Evolutionary conservation across 2,888 invertebrate species (phyloP), one percentile per base, ranked within the genome.

Genomic region (Cyrtodaria siliqua): DNA sequence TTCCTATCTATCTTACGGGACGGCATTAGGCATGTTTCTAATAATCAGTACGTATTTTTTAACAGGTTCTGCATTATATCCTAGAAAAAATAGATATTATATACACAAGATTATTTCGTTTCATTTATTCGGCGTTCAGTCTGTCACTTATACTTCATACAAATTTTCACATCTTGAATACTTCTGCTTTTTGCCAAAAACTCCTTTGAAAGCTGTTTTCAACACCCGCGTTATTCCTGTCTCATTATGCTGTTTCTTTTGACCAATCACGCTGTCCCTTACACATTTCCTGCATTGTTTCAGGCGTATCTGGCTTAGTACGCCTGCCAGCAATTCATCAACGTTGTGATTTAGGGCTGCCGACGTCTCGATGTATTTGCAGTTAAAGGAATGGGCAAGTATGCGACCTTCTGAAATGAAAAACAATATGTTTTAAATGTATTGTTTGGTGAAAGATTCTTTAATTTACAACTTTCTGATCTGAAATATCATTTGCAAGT

Each of bases 321-420:
- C 96, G 1, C 98, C 98, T 24, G 98, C 97, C 50, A 98, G 94
- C 0, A 98, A 95, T 89, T 98, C 98, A 94, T 98, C 98, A 33
- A 98, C 97, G 92, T 98, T 97, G 94, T 98, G 98, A 93, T 97
- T 98, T 90, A 98, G 97, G 27, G 97, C 98, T 24, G 98, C 98
- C 0, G 98, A 98, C 29, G 98, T 96, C 93, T 98, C 98, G 86
- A 97, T 96, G 94, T 97, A 97, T 93, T 98, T 98, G 62, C 97
- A 96, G 83, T 97, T 96, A 93, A 96, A 74, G 12, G 79, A 74
- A 44, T 74, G 56, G 12, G 82, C 79, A 24, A 79, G 60, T 2
- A 66, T 52, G 44, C 68, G 55, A 2, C 79, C 79, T 38, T 77
- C 82, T 83, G 82, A 40, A 82, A 73, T 24, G 8, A 27, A 40